Evolutionary conservation across 2,888 invertebrate genomes (phyloP), one percentile per base, ranked within the genome.

Genomic region (Allygus modestus): DNA sequence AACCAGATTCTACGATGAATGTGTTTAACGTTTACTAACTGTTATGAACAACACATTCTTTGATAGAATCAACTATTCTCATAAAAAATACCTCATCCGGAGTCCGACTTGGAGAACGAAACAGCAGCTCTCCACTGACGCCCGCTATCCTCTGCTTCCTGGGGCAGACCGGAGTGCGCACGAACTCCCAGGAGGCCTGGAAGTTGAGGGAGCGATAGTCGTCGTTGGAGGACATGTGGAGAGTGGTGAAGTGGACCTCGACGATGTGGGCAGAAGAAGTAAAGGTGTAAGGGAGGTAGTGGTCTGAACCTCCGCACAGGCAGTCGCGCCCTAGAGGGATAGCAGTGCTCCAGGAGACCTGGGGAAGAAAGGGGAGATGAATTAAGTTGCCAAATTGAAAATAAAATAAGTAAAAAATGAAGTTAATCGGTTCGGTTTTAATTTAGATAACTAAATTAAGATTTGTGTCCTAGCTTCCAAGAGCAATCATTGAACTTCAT

Each of bases 131-230:
- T 0, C 97, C 97, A 88, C 96, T 96, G 5, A 96, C 93, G 0
- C 96, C 97, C 84, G 93, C 93, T 82, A 95, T 93, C 87, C 94
- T 92, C 87, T 95, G 93, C 73, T 94, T 94, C 87, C 93, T 93
- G 85, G 93, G 92, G 89, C 97, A 97, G 31, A 92, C 92, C 0
- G 93, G 92, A n/a, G 94, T 93, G 88, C 95, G 93, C 15, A 96
- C 92, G 88, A 97, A 97, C 89, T 96, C 96, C 90, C 96, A 97
- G 61, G 94, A 93, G 7, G 95, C 97, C 90, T 97, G 96, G 90
- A 97, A 96, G 89, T 95, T 95, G 87, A 97, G 93, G 75, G 95
- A 94, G 85, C 96, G 94, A 89, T 96, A 97, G 92, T 98, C 96
- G 89, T 97, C 97, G 23, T 95, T 91, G 0, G 97, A 94, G 86